Evolutionary conservation across 2,113 vertebrate genomes (phyloP).

Genomic region (Nerophis lumbriciformis): DNA sequence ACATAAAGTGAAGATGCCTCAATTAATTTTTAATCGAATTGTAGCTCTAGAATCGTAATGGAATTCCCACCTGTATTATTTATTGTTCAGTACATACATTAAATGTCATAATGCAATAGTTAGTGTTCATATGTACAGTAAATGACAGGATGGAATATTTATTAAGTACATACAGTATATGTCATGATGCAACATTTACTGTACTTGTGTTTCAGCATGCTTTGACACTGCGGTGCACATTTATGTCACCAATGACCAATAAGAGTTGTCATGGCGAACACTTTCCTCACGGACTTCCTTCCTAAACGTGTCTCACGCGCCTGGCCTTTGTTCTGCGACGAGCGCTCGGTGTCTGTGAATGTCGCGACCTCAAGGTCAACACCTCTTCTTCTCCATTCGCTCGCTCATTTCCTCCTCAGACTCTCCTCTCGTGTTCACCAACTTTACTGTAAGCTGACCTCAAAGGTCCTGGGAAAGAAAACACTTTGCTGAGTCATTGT

Average conservation of each 20-base stretch:
- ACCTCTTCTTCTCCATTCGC: conserved; percentile 41
- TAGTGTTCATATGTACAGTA: background rate
- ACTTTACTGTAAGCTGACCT: conserved; percentile 53
- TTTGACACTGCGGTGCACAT: conserved; percentile 40
- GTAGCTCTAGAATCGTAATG: no score
- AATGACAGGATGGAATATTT: background rate
- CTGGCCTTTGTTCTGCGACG: conserved; percentile 21
- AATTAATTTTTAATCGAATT: no score
- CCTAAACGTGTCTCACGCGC: conserved; percentile 37
- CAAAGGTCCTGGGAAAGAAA: conserved; percentile 62
- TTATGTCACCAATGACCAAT: conserved; percentile 34
- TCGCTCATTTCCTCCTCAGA: conserved; percentile 64
- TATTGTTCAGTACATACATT: no score
- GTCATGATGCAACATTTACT: conserved; percentile 2
- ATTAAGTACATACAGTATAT: background rate
- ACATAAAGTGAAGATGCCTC: no score
- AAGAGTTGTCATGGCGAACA: conserved; percentile 40
- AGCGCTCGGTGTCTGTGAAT: conserved; percentile 10
- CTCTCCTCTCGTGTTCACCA: conserved; percentile 42
- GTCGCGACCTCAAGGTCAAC: conserved; percentile 44
- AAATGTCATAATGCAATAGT: no score
- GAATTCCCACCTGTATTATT: no score
- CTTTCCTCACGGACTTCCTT: conserved; percentile 63
- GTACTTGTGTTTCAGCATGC: background rate
- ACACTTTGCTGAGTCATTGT: conserved; percentile 23